These are phyloP conservation scores for Paramormyrops kingsleyae DNA, from an alignment of 2,113 vertebrate genomes.

Conservation along the genomic window DNA sequence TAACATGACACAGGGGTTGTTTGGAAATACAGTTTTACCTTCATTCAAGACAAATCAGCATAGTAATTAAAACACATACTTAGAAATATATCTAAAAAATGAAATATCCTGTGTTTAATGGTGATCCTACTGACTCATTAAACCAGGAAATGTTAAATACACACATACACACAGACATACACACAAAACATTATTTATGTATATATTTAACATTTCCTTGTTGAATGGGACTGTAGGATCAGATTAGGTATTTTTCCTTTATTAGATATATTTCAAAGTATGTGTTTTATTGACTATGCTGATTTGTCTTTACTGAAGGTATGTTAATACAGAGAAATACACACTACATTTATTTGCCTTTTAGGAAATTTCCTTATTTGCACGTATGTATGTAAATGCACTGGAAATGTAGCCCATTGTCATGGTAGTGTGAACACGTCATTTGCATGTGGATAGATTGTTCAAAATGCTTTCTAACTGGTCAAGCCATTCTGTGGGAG, in stretches of 20 bases:
- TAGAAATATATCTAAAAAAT: not conserved
- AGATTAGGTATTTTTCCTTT: not conserved
- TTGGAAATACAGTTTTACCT: not conserved
- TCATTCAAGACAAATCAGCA: no score
- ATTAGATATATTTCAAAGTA: not conserved
- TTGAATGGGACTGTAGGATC: not conserved
- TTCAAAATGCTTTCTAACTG: not conserved
- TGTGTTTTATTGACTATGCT: not conserved
- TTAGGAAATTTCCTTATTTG: constrained; percentile 1
- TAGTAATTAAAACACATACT: not conserved
- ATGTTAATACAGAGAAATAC: not conserved
- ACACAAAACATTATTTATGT: no score
- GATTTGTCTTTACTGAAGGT: not conserved
- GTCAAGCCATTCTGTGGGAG: not conserved
- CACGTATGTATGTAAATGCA: not conserved
- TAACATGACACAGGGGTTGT: not conserved
- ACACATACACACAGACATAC: no score
- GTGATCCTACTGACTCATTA: no score
- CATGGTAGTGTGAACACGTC: not conserved
- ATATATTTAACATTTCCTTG: not conserved
- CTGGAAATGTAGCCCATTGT: constrained; percentile 3
- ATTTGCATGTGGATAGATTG: constrained; percentile 2
- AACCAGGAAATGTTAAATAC: no score
- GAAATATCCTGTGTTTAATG: no score
- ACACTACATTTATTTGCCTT: not conserved